A percentile compares a stretch with the other conserved stretches of the same genome.
These are phyloP conservation scores for Tolypeutes matacus DNA, from an alignment of 2,797 vertebrate species.

Conservation along the genomic window DNA sequence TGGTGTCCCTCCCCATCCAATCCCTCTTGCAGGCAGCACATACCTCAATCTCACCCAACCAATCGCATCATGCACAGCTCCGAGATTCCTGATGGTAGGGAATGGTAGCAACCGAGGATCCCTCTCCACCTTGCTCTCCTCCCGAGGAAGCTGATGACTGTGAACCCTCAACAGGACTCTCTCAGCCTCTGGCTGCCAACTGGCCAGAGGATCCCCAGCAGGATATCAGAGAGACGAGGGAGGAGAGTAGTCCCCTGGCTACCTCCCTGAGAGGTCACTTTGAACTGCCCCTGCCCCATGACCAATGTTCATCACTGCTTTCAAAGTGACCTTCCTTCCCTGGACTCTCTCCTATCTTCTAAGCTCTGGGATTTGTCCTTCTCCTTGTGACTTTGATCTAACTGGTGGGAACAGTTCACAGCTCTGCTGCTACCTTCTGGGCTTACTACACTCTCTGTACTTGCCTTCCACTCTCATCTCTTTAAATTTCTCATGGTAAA, in stretches of 20 bases:
- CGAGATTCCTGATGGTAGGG: background rate
- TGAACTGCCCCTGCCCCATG: background rate
- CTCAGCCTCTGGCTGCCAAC: background rate
- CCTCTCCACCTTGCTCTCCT: background rate
- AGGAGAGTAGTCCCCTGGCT: background rate
- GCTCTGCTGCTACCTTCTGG: accelerated
- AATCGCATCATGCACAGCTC: too few species aligned
- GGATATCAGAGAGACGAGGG: background rate
- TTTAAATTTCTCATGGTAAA: background rate
- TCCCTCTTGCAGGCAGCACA: accelerated
- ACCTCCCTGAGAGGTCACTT: background rate
- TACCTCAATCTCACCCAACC: background rate
- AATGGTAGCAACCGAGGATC: background rate
- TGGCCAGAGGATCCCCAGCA: too few species aligned
- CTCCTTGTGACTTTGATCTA: background rate
- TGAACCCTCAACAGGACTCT: too few species aligned
- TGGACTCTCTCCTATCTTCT: background rate
- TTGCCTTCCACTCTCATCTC: background rate
- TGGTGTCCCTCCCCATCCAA: too few species aligned
- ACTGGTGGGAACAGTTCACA: background rate
- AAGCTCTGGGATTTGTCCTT: background rate
- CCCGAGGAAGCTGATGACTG: background rate
- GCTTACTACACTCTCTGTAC: accelerated
- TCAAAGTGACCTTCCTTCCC: background rate
- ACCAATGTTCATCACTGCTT: background rate